Conservation (phyloP, 2,113 vertebrate species). For the Malurus melanocephalus region DNA sequence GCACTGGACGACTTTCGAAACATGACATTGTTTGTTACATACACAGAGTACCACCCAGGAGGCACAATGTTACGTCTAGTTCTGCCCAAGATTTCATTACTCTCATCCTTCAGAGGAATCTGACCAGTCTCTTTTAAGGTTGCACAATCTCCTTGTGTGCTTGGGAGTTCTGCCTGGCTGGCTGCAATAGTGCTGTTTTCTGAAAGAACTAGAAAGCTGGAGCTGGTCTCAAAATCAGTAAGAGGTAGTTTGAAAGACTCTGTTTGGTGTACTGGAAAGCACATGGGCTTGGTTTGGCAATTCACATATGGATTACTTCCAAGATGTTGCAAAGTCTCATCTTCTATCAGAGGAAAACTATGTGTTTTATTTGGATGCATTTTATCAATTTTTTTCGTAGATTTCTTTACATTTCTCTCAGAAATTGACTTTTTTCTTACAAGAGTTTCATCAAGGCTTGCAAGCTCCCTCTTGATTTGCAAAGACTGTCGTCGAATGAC, state of each 20-base stretch:
- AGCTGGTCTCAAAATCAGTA: slow-evolving; percentile 54
- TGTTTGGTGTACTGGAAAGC: slow-evolving; percentile 52
- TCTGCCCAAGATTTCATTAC: slow-evolving; percentile 61
- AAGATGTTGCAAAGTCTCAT: slow-evolving; percentile 49
- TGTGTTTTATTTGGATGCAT: slow-evolving; percentile 46
- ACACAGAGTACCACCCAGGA: slow-evolving; percentile 86
- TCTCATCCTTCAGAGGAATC: slow-evolving; percentile 34
- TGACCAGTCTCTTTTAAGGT: neutral
- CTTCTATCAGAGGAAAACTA: slow-evolving; percentile 27
- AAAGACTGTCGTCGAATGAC: slow-evolving; percentile 80
- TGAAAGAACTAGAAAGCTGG: slow-evolving; percentile 64
- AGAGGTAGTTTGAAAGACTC: slow-evolving; percentile 69
- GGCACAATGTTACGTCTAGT: slow-evolving; percentile 83
- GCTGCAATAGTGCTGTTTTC: slow-evolving; percentile 41
- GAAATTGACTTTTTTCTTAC: slow-evolving; percentile 69
- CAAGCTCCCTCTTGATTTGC: slow-evolving; percentile 88
- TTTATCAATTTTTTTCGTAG: slow-evolving; percentile 21
- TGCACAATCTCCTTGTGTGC: slow-evolving; percentile 13
- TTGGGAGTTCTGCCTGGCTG: slow-evolving; percentile 5
- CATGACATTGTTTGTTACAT: slow-evolving; percentile 85
- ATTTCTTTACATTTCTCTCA: slow-evolving; percentile 73
- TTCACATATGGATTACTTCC: slow-evolving; percentile 39
- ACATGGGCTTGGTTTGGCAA: slow-evolving; percentile 42
- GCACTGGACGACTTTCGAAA: slow-evolving; percentile 66
- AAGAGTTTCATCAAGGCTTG: slow-evolving; percentile 77